A percentile compares a stretch with the other conserved stretches of the same genome.
These are phyloP conservation scores for Pangasianodon gigas DNA, from an alignment of 2,113 vertebrate genomes.

Conservation along the genomic window DNA sequence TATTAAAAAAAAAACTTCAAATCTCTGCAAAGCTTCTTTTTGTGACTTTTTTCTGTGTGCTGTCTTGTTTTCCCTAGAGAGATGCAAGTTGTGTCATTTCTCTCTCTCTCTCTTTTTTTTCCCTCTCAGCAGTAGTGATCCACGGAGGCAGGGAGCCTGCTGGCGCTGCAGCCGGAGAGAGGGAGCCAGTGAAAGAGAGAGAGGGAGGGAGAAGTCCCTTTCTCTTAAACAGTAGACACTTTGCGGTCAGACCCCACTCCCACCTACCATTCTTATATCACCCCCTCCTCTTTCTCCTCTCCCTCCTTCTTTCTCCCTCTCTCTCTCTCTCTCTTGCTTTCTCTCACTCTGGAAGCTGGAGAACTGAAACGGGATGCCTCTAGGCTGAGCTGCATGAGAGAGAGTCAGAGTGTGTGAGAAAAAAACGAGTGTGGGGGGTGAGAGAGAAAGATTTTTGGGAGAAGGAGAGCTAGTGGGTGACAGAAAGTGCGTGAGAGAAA, in stretches of 20 bases:
- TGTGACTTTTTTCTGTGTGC: not conserved
- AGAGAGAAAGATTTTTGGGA: slow-evolving; percentile 6
- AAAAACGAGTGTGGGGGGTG: slow-evolving; percentile 12
- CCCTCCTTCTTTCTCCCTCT: slow-evolving; percentile 21
- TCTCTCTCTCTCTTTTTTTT: slow-evolving; percentile 43
- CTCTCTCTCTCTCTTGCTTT: slow-evolving; percentile 63
- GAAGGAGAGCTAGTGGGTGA: not conserved
- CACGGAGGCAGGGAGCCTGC: slow-evolving; percentile 57
- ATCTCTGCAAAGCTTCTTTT: slow-evolving; percentile 34
- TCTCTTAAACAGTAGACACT: slow-evolving; percentile 77
- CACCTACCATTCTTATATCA: slow-evolving; percentile 57
- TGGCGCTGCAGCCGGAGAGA: slow-evolving; percentile 60
- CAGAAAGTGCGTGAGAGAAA: slow-evolving; percentile 37
- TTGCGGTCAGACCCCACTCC: slow-evolving; percentile 76
- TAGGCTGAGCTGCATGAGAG: slow-evolving; percentile 64
- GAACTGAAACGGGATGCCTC: slow-evolving; percentile 77
- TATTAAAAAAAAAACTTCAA: not conserved
- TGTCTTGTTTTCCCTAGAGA: slow-evolving; percentile 61
- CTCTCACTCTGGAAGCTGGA: slow-evolving; percentile 73
- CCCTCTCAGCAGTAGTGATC: slow-evolving; percentile 52
- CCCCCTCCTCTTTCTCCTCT: slow-evolving; percentile 49
- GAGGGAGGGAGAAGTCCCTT: slow-evolving; percentile 71
- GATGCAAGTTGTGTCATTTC: slow-evolving; percentile 73
- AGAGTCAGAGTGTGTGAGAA: slow-evolving; percentile 20
- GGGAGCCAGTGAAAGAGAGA: slow-evolving; percentile 55